Base-by-base conservation (phyloP, 2,113 vertebrate genomes). In the Micronisus gabar region DNA sequence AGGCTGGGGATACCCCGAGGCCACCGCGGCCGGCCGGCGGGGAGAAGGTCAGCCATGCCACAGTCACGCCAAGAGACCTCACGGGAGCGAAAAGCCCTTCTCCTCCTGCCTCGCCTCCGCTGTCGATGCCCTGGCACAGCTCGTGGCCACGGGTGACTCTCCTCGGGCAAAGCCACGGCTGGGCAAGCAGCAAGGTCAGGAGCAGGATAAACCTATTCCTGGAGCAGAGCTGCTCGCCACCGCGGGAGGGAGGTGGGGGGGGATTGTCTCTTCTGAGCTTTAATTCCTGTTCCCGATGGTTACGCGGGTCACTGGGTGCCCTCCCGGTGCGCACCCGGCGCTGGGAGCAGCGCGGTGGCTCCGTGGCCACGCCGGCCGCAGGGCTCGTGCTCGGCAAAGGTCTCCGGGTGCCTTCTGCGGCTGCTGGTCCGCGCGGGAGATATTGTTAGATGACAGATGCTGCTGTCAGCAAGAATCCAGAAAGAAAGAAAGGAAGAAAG, bases 131-230 rank as follows among this genome's bases (percentile, higher is more conserved):
- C 62, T 15, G 53, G 85, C 34, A 27, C 36, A 5, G 84, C 50
- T 18, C 0, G 6, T 34, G 81, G 56, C 81, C 62, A 14, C 1
- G 19, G 36, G 45, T 32, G 55, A 7, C 40, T 23, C 66, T 61
- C 48, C 36, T 52, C 1, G 13, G 55, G 75, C 80, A 79, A 45
- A 93, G 88, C 22, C 23, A 3, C 18, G 15, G 41, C 72, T 13
- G 6, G 45, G 71, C 45, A 11, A 36, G 47, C 47, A 38, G 62
- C 34, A 11, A 85, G 95, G 91, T 90, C 95, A 90, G 50, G 73
- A 29, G n/a, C 72, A 3, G 96, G 93, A 86, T 93, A 30, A 90
- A 90, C 80, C 94, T 95, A 96, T 96, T 96, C 96, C 88, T 89
- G 94, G 90, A 93, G 93, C 67, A n/a, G 96, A 94, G 90, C 94